Evolutionary conservation across 2,888 invertebrate species (phyloP).

Genomic region (Gastracanthus pulcherrimus): DNA sequence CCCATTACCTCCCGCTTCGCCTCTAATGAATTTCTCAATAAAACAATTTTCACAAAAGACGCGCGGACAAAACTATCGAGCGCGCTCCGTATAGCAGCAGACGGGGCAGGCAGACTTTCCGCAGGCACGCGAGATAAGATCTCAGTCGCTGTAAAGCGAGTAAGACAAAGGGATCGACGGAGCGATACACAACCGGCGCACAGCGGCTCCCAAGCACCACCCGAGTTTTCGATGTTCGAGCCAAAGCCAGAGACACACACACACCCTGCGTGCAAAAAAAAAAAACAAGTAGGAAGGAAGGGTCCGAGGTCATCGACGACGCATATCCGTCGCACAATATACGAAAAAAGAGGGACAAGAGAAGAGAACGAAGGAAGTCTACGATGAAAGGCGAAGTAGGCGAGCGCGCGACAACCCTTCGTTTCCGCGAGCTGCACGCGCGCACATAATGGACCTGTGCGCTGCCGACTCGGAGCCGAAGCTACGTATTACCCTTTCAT

Average conservation of each 20-base stretch:
- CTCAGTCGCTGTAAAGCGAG: slow-evolving; percentile 11
- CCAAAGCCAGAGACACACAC: neutral
- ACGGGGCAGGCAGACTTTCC: no score
- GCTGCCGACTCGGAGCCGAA: neutral
- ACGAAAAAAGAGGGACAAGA: neutral
- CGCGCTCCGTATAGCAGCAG: no score
- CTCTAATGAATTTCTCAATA: slow-evolving; percentile 25
- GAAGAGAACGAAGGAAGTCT: no score
- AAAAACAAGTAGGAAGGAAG: neutral
- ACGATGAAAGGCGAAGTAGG: neutral
- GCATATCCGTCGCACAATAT: neutral
- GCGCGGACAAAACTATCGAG: no score
- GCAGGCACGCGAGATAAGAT: slow-evolving; percentile 45
- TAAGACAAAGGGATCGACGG: slow-evolving; percentile 38
- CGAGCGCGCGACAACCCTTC: neutral
- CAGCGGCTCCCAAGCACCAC: neutral
- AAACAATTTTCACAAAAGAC: slow-evolving; percentile 20
- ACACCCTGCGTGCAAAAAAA: neutral
- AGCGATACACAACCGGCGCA: neutral
- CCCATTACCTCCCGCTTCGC: neutral
- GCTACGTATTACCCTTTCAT: slow-evolving; percentile 7
- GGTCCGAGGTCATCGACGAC: neutral
- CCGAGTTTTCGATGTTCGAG: no score
- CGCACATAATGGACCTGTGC: slow-evolving; percentile 18
- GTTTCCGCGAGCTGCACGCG: no score